Percentiles rank a stretch among this genome's conserved stretches.
These are phyloP conservation scores for Chaitophorus viminalis DNA, from an alignment of 2,888 invertebrate species.

Conservation along the genomic window DNA sequence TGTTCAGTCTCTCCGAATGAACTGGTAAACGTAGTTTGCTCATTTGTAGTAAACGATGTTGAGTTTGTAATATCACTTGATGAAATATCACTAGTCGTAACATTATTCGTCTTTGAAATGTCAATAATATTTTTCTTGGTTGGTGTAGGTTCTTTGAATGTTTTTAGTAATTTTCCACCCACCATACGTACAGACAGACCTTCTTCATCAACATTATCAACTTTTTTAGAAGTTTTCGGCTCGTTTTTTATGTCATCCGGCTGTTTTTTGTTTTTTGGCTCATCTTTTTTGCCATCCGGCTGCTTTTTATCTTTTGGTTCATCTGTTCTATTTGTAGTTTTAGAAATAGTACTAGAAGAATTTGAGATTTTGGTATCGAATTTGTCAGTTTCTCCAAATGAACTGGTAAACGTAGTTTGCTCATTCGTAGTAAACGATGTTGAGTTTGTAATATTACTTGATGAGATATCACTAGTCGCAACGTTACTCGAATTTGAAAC, in stretches of 20 bases:
- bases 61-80: not conserved
- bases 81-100: not conserved
- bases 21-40: not conserved
- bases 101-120: not conserved
- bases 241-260: not conserved
- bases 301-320: not conserved
- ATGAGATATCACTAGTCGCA: not conserved
- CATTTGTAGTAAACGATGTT: not conserved
- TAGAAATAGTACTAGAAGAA: not conserved
- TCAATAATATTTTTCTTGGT: not conserved
- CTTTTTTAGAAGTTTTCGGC: not conserved
- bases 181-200: slow-evolving; percentile 62
- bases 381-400: not conserved
- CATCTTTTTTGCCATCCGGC: not conserved
- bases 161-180: slow-evolving; percentile 63
- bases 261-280: not conserved
- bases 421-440: not conserved
- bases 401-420: not conserved
- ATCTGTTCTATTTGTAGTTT: not conserved
- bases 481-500: not conserved
- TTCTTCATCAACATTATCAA: slow-evolving; percentile 10
- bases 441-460: not conserved
- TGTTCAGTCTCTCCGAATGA: not conserved
- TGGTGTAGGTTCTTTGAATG: slow-evolving; percentile 17
- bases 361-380: not conserved